Base-by-base conservation (phyloP, 2,797 vertebrate species). In the Psittacula derbiana region DNA sequence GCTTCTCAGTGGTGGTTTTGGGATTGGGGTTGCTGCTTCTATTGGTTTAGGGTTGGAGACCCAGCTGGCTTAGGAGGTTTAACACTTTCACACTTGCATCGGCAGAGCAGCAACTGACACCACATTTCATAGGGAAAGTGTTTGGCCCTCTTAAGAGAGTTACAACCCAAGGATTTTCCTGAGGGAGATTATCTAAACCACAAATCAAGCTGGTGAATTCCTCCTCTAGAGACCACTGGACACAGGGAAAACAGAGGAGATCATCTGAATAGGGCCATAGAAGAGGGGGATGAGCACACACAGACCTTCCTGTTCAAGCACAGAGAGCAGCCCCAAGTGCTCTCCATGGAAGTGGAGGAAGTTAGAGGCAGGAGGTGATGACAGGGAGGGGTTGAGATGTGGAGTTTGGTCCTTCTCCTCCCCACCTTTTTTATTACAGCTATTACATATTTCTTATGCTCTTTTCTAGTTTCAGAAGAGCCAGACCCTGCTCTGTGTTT, bases 41-140 rank as follows among this genome's bases (percentile, higher is more conserved):
- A 4, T 23, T 1, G 5, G 2, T 85, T 74, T 36, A 57, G 71
- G 67, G n/a, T 30, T 1, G 0, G 19, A 62, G 14, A 57, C 30
- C 20, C 21, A 18, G 16, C 47, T 86, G 69, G n/a, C 21, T 50
- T 46, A 25, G 40, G 85, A 12, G 19, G 13, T 50, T 70, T n/a
- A 43, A 38, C 16, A 69, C 18, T 16, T 70, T 74, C 55, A 50
- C 18, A 21, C n/a, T 50, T 33, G n/a, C n/a, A 58, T 2, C 0
- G 2, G 25, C 53, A 75, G 71, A 38, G 50, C 71, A 76, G 40
- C 19, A 53, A 72, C 50, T 20, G 7, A 2, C 1, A 24, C 23
- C 46, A 57, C 25, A 65, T 66, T 44, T 46, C 75, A 80, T 36
- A 11, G 6, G 38, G 33, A 53, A 88, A 73, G 52, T 52, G 73